Evolutionary conservation across 1,140 invertebrate species (phyloP).

Genomic region (Eumaeus atala): DNA sequence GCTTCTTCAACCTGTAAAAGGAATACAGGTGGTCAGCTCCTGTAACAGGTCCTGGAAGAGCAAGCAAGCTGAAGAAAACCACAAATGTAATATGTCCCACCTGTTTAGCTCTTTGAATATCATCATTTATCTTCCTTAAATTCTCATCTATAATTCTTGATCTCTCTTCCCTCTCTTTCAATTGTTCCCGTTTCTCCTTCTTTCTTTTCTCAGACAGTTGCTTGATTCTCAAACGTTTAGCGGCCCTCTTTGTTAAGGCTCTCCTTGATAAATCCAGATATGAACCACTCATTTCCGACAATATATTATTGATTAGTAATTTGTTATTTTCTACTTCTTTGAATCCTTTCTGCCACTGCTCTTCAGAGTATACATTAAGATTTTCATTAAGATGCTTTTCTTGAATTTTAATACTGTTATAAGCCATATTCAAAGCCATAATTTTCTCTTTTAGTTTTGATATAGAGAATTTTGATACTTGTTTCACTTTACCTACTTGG

Average conservation of each 20-base stretch:
- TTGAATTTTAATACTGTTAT: conserved; percentile 63
- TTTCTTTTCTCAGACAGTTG: conserved; percentile 60
- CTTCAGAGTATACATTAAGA: conserved; percentile 55
- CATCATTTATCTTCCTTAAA: conserved; percentile 76
- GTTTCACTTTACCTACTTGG: not conserved
- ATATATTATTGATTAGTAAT: conserved; percentile 55
- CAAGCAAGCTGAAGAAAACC: not conserved
- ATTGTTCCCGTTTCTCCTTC: conserved; percentile 52
- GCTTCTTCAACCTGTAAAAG: conserved; percentile 79
- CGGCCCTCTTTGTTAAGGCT: conserved; percentile 69
- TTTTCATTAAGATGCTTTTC: conserved; percentile 63
- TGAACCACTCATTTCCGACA: conserved; percentile 58
- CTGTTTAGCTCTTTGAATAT: conserved; percentile 77
- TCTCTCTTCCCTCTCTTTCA: conserved; percentile 58
- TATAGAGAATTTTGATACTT: conserved; percentile 14
- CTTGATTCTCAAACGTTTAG: conserved; percentile 75
- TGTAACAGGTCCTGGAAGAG: too few relatives aligned
- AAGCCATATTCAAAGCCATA: conserved; percentile 34
- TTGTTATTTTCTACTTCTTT: conserved; percentile 66
- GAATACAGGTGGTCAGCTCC: too few relatives aligned
- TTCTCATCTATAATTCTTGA: conserved; percentile 77
- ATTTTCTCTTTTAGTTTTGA: conserved; percentile 49
- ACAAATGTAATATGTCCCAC: conserved; percentile 41
- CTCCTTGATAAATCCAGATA: conserved; percentile 65
- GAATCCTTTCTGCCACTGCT: conserved; percentile 73